Percentiles rank a stretch among this genome's conserved stretches.
These are phyloP conservation scores for Arenicola marina DNA, from an alignment of 2,888 invertebrate genomes.

Conservation along the genomic window DNA sequence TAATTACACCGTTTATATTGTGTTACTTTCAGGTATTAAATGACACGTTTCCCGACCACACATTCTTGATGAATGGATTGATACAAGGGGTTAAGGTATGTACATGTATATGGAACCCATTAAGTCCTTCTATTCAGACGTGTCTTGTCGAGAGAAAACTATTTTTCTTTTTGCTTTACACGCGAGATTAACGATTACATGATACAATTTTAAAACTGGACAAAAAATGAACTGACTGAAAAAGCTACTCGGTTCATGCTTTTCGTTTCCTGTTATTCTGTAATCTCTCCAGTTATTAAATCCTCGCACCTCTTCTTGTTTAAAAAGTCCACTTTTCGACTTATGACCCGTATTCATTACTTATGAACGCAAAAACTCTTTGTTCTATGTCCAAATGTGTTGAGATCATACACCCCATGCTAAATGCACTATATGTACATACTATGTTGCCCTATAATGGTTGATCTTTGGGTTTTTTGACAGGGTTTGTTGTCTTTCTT, in stretches of 20 bases:
- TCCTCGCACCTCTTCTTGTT: too few relatives aligned
- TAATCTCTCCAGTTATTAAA: too few relatives aligned
- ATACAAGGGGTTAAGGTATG: slow-evolving; percentile 93
- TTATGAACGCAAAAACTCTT: background rate
- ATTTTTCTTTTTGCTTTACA: too few relatives aligned
- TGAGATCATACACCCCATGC: background rate
- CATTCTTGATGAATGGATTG: slow-evolving; percentile 98
- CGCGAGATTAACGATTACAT: too few relatives aligned
- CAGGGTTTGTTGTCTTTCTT: slow-evolving; percentile 94
- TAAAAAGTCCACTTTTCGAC: background rate
- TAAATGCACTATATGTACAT: background rate
- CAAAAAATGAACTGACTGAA: too few relatives aligned
- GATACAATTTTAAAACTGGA: too few relatives aligned
- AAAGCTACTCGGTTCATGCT: too few relatives aligned
- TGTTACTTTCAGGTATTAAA: slow-evolving; percentile 74
- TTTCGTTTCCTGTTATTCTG: too few relatives aligned
- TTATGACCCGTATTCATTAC: background rate
- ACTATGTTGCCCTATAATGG: background rate
- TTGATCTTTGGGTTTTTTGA: slow-evolving; percentile 14
- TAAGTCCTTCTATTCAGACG: too few relatives aligned
- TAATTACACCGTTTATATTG: background rate
- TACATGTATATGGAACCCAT: too few relatives aligned
- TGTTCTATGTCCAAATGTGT: background rate
- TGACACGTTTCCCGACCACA: slow-evolving; percentile 97
- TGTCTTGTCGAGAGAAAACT: too few relatives aligned